These are phyloP conservation scores for Leptodactylus fuscus DNA, from an alignment of 2,113 vertebrate species.

Conservation along the genomic window DNA sequence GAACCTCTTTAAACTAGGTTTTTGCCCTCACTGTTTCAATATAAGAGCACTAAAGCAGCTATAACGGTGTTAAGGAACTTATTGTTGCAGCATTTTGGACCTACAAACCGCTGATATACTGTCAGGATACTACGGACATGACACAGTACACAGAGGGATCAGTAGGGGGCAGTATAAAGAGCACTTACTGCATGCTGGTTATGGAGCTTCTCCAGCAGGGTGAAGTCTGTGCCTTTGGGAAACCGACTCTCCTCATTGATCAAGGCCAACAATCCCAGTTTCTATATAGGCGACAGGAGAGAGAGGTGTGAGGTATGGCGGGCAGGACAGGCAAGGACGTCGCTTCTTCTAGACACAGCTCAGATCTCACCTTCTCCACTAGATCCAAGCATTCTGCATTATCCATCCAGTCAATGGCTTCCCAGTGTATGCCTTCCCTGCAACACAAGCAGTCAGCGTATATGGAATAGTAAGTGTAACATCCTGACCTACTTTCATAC, in stretches of 20 bases:
- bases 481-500: not conserved
- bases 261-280: conserved; percentile 90
- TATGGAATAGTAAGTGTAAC: too few relatives aligned
- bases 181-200: conserved; percentile 86
- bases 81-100: too few relatives aligned
- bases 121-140: too few relatives aligned
- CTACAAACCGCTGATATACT: too few relatives aligned
- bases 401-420: conserved; percentile 96
- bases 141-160: too few relatives aligned
- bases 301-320: not conserved
- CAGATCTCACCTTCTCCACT: conserved; percentile 84
- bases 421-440: conserved; percentile 92
- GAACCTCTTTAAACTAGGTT: too few relatives aligned
- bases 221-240: conserved; percentile 93
- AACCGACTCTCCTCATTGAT: conserved; percentile 94
- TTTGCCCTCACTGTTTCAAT: too few relatives aligned
- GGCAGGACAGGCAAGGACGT: not conserved
- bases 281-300: conserved; percentile 71
- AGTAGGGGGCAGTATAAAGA: not conserved
- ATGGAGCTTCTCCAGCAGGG: conserved; percentile 91
- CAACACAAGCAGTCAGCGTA: not conserved
- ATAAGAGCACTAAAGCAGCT: too few relatives aligned
- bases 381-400: conserved; percentile 93
- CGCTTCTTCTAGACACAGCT: not conserved
- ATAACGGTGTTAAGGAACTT: too few relatives aligned